phyloP scores from a whole-genome alignment of 2,888 invertebrate genomes.

The Latrodectus elegans region DNA sequence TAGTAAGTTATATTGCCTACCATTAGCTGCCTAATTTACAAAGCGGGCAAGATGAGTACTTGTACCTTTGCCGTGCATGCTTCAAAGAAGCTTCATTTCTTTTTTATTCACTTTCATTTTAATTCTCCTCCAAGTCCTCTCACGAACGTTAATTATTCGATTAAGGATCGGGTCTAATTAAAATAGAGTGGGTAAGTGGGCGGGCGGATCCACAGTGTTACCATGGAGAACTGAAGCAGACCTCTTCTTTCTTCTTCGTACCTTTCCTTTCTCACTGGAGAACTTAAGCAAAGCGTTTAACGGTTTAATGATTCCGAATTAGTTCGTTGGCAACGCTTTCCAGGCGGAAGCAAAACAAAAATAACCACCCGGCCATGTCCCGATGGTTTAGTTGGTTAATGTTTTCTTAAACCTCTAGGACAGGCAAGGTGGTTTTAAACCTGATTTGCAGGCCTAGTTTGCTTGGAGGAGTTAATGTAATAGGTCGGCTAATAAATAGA shows the following conservation, averaged over 20 bases:
- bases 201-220: conserved; percentile 25
- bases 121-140: conserved; percentile 46
- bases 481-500: not conserved
- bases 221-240: conserved; percentile 21
- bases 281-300: conserved; percentile 63
- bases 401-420: conserved; percentile 34
- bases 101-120: conserved; percentile 32
- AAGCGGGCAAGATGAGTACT: too few relatives aligned
- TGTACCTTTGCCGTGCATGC: too few relatives aligned
- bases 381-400: conserved; percentile 37
- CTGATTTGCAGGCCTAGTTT: conserved; percentile 24
- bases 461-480: not conserved
- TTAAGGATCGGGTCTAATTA: conserved; percentile 64
- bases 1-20: too few relatives aligned
- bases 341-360: conserved; percentile 38
- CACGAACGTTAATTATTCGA: conserved; percentile 65
- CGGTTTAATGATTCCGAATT: conserved; percentile 67
- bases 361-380: conserved; percentile 19
- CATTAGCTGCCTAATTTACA: too few relatives aligned
- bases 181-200: conserved; percentile 29
- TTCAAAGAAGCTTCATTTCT: conserved; percentile 31
- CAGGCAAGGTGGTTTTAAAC: conserved; percentile 34
- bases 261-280: conserved; percentile 16
- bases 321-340: conserved; percentile 50
- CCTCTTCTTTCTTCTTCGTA: conserved; percentile 6